Evolutionary conservation across 2,888 invertebrate species (phyloP).

Genomic region (Torymus texanus): DNA sequence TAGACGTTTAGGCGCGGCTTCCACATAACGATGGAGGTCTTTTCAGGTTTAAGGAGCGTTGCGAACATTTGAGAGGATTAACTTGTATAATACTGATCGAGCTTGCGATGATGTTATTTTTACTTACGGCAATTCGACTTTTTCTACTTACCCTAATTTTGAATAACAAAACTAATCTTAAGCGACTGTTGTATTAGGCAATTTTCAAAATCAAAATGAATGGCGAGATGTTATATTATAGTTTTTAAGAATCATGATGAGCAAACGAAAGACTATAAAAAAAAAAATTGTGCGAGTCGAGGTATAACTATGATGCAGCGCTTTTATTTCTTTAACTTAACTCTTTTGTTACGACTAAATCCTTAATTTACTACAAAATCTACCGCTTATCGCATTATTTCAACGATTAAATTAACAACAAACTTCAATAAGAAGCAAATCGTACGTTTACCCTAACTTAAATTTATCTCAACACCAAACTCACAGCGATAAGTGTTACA

Average conservation of each 20-base stretch:
- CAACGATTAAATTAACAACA: no score
- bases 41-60: not conserved
- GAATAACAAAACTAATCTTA: not conserved
- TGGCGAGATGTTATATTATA: not conserved
- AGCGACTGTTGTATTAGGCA: not conserved
- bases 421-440: no score
- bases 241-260: constrained; percentile 4
- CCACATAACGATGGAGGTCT: constrained; percentile 2
- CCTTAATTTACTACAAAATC: no score
- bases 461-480: no score
- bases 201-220: constrained; percentile 29
- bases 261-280: not conserved
- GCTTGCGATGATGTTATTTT: constrained; percentile 36
- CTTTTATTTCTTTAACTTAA: no score
- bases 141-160: constrained; percentile 25
- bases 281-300: constrained; percentile 12
- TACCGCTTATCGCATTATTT: no score
- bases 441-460: no score
- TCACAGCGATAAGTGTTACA: no score
- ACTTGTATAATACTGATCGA: constrained; percentile 44
- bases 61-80: constrained; percentile 16
- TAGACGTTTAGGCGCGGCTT: constrained; percentile 29
- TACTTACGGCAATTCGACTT: constrained; percentile 11
- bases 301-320: no score
- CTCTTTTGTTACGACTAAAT: no score